Percentiles rank a stretch among this genome's conserved stretches.
These are phyloP conservation scores for Latrodectus elegans DNA, from an alignment of 2,888 invertebrate genomes.

Conservation along the genomic window DNA sequence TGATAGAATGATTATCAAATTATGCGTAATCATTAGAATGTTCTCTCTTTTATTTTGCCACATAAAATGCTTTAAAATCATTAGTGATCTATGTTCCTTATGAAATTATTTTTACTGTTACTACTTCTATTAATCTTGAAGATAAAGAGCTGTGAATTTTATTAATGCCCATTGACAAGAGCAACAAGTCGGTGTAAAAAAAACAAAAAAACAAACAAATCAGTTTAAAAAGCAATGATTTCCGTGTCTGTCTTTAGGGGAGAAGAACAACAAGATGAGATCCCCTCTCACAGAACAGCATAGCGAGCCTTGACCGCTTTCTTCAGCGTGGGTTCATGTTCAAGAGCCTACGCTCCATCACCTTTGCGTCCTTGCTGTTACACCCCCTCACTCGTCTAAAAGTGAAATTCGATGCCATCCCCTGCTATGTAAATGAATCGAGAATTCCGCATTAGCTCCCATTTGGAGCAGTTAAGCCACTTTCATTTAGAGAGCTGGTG, in stretches of 20 bases:
- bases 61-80: no score
- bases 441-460: conserved; percentile 7
- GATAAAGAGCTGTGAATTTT: no score
- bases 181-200: no score
- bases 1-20: no score
- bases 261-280: not conserved
- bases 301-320: conserved; percentile 64
- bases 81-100: no score
- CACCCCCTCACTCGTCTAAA: conserved; percentile 32
- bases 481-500: not conserved
- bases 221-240: no score
- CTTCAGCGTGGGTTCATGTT: conserved; percentile 32
- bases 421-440: conserved; percentile 55
- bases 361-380: conserved; percentile 51
- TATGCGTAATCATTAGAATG: no score
- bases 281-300: not conserved
- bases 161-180: no score
- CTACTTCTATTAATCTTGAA: no score
- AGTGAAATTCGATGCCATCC: conserved; percentile 48
- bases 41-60: no score
- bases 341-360: conserved; percentile 39
- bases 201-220: no score
- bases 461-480: conserved; percentile 12
- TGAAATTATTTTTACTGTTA: no score
- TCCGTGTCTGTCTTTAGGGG: not conserved